These are phyloP conservation scores for Rhopalosiphum nymphaeae DNA, from an alignment of 2,888 invertebrate genomes.

Conservation along the genomic window DNA sequence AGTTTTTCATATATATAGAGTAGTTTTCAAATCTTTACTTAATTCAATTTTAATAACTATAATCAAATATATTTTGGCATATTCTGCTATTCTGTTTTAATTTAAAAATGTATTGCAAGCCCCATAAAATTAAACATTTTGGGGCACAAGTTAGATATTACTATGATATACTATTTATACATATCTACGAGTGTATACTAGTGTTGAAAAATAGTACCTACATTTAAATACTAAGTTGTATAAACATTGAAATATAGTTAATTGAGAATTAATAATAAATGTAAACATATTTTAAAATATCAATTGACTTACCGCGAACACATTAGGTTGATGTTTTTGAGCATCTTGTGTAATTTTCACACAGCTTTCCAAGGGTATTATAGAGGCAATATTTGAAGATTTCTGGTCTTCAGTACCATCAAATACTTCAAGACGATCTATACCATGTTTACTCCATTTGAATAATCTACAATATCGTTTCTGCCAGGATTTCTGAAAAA, in stretches of 20 bases:
- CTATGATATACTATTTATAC: background rate
- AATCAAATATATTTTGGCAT: background rate
- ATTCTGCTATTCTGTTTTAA: background rate
- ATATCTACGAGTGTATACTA: too few species aligned
- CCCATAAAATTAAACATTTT: background rate
- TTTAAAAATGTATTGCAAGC: background rate
- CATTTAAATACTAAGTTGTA: background rate
- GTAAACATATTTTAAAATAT: background rate
- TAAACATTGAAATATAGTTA: background rate
- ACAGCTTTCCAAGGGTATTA: constrained; percentile 88
- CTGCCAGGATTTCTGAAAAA: constrained; percentile 85
- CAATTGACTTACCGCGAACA: constrained; percentile 71
- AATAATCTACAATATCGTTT: constrained; percentile 84
- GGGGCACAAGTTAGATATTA: background rate
- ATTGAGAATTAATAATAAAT: background rate
- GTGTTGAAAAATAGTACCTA: background rate
- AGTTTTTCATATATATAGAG: background rate
- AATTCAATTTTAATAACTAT: background rate
- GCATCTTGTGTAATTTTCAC: constrained; percentile 78
- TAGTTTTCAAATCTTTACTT: background rate
- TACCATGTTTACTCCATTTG: constrained; percentile 86
- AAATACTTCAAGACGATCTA: constrained; percentile 87
- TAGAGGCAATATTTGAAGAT: constrained; percentile 77
- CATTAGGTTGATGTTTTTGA: constrained; percentile 72
- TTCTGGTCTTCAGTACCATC: constrained; percentile 82